Percentiles rank a stretch among this genome's conserved stretches.
These are phyloP conservation scores for Zaprionus ghesquierei DNA, from an alignment of 1,140 invertebrate genomes.

Conservation along the genomic window DNA sequence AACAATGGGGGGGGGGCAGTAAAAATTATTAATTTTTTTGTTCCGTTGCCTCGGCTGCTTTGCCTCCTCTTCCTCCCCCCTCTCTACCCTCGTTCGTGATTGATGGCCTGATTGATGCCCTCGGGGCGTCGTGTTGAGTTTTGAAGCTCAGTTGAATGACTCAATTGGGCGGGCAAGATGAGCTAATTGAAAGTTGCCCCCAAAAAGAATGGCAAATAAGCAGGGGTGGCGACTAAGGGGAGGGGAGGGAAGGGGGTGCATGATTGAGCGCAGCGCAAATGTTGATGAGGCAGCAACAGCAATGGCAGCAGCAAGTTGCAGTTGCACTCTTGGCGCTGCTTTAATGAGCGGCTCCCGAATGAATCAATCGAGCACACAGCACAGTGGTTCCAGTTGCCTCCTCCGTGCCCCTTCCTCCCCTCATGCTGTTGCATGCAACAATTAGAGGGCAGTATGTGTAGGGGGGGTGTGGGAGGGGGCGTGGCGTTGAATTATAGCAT, in stretches of 20 bases:
- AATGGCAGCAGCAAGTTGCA: neutral
- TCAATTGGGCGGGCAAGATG: slow-evolving; percentile 40
- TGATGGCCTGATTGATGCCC: slow-evolving; percentile 71
- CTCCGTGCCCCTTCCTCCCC: neutral
- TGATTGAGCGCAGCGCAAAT: slow-evolving; percentile 27
- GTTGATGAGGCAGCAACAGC: slow-evolving; percentile 4
- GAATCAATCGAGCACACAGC: slow-evolving; percentile 56
- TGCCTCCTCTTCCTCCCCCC: neutral
- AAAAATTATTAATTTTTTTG: neutral
- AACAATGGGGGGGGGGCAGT: slow-evolving; percentile 8
- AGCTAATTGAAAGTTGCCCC: slow-evolving; percentile 35
- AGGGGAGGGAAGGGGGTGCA: neutral
- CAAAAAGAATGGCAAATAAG: neutral
- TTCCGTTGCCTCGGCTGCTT: neutral
- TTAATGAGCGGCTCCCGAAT: slow-evolving; percentile 55
- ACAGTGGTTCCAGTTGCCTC: neutral
- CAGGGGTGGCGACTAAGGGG: neutral
- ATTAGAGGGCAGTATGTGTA: slow-evolving; percentile 29
- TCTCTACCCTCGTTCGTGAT: slow-evolving; percentile 27
- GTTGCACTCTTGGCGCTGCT: slow-evolving; percentile 29
- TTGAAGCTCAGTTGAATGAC: slow-evolving; percentile 20
- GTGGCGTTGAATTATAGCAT: slow-evolving; percentile 73
- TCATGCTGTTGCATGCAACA: slow-evolving; percentile 20
- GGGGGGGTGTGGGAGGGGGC: neutral
- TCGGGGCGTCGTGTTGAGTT: slow-evolving; percentile 17